Evolutionary conservation across 2,888 invertebrate species (phyloP).

Genomic region (Enchytraeus crypticus): DNA sequence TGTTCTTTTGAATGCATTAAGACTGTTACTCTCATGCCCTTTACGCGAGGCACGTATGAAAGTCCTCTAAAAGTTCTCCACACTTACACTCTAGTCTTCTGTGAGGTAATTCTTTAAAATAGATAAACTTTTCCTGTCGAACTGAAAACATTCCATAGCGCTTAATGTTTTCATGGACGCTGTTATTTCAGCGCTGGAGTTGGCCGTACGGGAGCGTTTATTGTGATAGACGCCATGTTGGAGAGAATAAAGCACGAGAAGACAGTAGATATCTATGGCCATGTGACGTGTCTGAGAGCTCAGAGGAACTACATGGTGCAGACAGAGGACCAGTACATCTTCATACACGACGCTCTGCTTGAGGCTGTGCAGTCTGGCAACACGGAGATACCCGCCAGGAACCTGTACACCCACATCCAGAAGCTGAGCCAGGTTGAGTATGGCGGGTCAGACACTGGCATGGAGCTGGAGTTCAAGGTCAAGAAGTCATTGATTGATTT

Average conservation of each 20-base stretch:
- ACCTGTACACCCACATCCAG: conserved; percentile 87
- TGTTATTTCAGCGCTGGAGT: conserved; percentile 62
- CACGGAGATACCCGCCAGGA: conserved; percentile 90
- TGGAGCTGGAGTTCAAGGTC: conserved; percentile 47
- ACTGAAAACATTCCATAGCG: not conserved
- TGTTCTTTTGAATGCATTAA: no score
- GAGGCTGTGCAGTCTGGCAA: conserved; percentile 94
- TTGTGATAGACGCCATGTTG: conserved; percentile 97
- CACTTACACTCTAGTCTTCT: no score
- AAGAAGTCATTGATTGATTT: not conserved
- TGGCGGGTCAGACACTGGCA: conserved; percentile 45
- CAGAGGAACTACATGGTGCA: conserved; percentile 95
- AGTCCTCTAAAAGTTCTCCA: no score
- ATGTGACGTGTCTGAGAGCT: conserved; percentile 91
- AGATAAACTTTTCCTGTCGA: no score
- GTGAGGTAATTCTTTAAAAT: no score
- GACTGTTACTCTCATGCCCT: no score
- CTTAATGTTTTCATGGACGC: not conserved
- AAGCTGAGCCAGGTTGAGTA: conserved; percentile 71
- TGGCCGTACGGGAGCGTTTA: conserved; percentile 30
- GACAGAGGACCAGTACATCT: conserved; percentile 97
- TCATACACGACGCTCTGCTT: conserved; percentile 92
- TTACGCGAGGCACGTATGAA: no score
- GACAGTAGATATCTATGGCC: conserved; percentile 96
- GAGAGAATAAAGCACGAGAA: conserved; percentile 94